Conservation (phyloP, 2,888 invertebrate species). For the Apamea anceps region DNA sequence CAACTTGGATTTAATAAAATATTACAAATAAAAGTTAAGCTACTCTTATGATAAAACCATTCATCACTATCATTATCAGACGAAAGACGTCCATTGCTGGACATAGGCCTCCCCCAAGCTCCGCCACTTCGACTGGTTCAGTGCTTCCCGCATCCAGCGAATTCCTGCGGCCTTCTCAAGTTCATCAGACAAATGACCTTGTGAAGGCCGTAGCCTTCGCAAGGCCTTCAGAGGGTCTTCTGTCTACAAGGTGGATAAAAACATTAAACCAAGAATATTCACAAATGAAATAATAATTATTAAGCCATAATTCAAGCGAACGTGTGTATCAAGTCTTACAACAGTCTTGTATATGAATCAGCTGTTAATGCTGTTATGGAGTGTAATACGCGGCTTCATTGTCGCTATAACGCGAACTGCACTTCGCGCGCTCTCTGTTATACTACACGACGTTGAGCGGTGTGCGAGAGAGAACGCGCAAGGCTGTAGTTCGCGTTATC, state of each 20-base stretch:
- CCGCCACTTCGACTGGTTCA: too few species aligned
- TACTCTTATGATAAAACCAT: background rate
- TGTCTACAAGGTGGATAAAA: background rate
- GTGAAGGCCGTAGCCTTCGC: too few species aligned
- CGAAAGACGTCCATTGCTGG: too few species aligned
- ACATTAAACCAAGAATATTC: background rate
- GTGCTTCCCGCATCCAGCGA: too few species aligned
- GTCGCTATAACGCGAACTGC: background rate
- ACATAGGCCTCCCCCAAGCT: too few species aligned
- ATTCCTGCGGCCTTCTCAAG: too few species aligned
- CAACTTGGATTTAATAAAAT: background rate
- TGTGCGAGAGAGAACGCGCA: background rate
- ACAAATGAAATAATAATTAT: background rate
- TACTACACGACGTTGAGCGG: background rate
- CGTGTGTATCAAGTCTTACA: constrained; percentile 29
- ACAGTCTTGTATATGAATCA: constrained; percentile 9
- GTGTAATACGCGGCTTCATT: background rate
- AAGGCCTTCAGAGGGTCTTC: background rate
- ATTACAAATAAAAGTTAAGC: background rate
- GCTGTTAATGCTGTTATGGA: background rate
- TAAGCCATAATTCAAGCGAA: background rate
- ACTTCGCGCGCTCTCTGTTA: background rate
- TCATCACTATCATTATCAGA: too few species aligned
- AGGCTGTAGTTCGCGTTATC: background rate
- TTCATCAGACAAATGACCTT: too few species aligned